Evolutionary conservation across 2,797 vertebrate species (phyloP), one percentile per base, ranked within the genome.

Genomic region (Myotis daubentonii): DNA sequence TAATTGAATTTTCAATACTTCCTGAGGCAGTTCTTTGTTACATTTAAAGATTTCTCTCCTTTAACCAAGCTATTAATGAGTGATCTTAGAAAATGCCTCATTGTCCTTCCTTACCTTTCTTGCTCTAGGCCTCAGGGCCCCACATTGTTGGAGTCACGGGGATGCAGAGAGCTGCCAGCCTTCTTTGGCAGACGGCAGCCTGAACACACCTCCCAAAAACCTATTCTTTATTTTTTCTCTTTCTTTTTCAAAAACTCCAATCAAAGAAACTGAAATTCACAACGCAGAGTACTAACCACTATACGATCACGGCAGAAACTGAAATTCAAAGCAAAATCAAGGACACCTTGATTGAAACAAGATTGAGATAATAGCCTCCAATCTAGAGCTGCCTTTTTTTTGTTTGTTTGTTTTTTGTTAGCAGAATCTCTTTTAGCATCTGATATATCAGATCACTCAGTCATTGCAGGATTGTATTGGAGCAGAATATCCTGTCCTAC

Each of bases 321-420:
- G n/a, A 57, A 92, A 78, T 60, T 85, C 47, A 91, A 85, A 76
- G 62, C 44, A 93, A 94, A 95, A 86, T 86, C 75, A 89, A 76
- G 84, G 47, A 80, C 30, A 71, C 55, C 60, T 94, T 86, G 68
- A 66, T 5, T 95, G 53, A 80, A 89, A 82, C 0, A 78, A 78
- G 74, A 86, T 15, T 86, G 65, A 72, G 25, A 62, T 82, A 72
- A 74, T 2, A 89, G 65, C 25, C 49, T 79, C 75, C 44, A 72
- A 65, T 62, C 28, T 80, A 70, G 38, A 62, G 38, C 30, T 47
- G 22, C 25, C 66, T 80, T 85, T 38, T 79, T 38, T 60, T 44
- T 44, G 41, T 10, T 44, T 44, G 41, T 44, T 44, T 76, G 47
- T 55, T 36, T 30, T 71, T 91, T 93, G 19, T 23, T 10, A 49